Base-by-base conservation (phyloP, 1,140 invertebrate species). In the Scaptomyza hsui region DNA sequence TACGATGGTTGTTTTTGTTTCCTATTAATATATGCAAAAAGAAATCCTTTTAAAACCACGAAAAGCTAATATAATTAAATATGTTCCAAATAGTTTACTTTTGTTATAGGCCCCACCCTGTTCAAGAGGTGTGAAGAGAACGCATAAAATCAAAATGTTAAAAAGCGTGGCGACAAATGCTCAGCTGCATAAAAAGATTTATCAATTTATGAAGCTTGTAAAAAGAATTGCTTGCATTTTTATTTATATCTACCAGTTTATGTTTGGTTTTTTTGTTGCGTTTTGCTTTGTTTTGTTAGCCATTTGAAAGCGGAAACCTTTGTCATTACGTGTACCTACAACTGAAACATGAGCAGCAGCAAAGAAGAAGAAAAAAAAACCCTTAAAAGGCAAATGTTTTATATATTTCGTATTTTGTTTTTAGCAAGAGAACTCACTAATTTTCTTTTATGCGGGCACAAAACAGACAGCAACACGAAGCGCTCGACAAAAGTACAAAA, bases 381-480 rank as follows among this genome's bases (percentile, higher is more conserved):
- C 24, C 44, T 10, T 53, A 63, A 45, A 49, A 19, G 24, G 53
- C 57, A 62, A 80, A 86, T 78, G 62, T 62, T 86, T 82, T 88
- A 77, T 88, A 78, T 85, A 21, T 44, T 21, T 44, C 10, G 12
- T 19, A 37, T 21, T 44, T 44, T 44, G 42, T 44, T 44, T 72
- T 85, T 79, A 76, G 56, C 60, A 76, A 85, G 72, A 75, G 77
- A 88, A 75, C 82, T 88, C 74, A 82, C 82, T 86, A 86, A 86
- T 86, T 86, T 86, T 88, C 78, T 88, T 86, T 86, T 82, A 75
- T 82, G 78, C 65, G 61, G 57, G 69, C 59, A 83, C 67, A 83
- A 71, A 73, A 77, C 59, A 63, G 78, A 81, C 81, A 80, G 81
- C 67, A 73, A 85, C 82, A 85, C 65, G 77, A 85, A 80, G 10